Evolutionary conservation across 1,140 invertebrate species (phyloP), one percentile per base, ranked within the genome.

Genomic region (Calephelis virginiensis): DNA sequence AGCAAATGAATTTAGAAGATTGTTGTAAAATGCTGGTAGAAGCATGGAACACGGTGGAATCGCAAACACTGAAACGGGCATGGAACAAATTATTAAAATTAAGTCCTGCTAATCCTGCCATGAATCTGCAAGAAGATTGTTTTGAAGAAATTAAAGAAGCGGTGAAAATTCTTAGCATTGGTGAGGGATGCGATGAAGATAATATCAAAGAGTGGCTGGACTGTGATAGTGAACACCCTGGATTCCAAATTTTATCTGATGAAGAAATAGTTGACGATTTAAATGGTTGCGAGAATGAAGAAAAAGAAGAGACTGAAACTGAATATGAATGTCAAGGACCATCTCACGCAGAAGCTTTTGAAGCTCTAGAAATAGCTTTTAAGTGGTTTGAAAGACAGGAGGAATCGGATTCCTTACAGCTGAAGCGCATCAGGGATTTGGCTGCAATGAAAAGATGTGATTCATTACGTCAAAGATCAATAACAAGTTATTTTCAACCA

Each of bases 361-460:
- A 71, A 59, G 63, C 69, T 65, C 69, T 72, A 67, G 38, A 43
- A 9, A 14, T 61, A 9, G 60, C 60, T 61, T 45, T 61, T 61
- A 61, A 45, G n/a, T 61, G 68, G 67, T 70, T 70, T 71, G 68
- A 74, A 69, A 73, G 66, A 74, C 68, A 69, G 61, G 62, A 66
- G 4, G 64, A 70, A 71, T 69, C 66, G 13, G 65, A 66, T 64
- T 45, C 69, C 53, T 66, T 75, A 73, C 71, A 67, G 68, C 69
- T 77, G 62, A 75, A 72, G 65, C 63, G 71, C 64, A 78, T 78
- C 67, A 69, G 61, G 64, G 70, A 78, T 66, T 71, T 75, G 67
- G 73, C 71, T 13, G 73, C 69, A 60, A 69, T 61, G 43, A 66
- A 69, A 72, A 66, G 53, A 69, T 65, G 61, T 67, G 64, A 69